phyloP scores from a whole-genome alignment of 2,797 vertebrate genomes.

The Labeo calbasu region DNA sequence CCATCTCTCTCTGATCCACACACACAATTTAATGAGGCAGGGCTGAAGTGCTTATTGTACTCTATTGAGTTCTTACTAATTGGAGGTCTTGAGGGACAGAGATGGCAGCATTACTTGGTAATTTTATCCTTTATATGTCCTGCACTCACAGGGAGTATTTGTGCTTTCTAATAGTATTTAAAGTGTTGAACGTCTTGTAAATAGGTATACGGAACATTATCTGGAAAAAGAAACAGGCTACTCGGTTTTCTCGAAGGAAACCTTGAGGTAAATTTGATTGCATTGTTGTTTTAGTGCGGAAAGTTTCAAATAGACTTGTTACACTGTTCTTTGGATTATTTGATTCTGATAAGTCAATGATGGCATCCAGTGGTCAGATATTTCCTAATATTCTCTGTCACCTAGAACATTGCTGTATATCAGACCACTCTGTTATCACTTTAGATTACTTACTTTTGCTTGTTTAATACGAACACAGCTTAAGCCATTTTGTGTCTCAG shows the following conservation, averaged over 20 bases:
- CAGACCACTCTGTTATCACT: not conserved
- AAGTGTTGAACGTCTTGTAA: not conserved
- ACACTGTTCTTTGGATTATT: not conserved
- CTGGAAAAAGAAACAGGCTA: not conserved
- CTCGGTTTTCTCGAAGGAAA: not conserved
- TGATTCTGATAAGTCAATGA: not conserved
- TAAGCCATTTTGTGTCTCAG: not conserved
- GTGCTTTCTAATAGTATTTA: slow-evolving; percentile 24
- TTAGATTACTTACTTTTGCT: not conserved
- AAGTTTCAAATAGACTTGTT: not conserved
- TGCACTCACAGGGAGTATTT: slow-evolving; percentile 35
- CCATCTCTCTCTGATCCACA: slow-evolving; percentile 32
- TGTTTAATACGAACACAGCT: not conserved
- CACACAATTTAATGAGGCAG: slow-evolving; percentile 49
- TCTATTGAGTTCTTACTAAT: slow-evolving; percentile 53
- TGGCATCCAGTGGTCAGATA: not conserved
- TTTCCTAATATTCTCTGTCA: not conserved
- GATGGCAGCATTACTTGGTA: slow-evolving; percentile 33
- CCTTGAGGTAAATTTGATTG: not conserved
- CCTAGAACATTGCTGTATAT: not conserved
- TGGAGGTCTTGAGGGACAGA: slow-evolving; percentile 45
- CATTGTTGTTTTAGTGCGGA: not conserved
- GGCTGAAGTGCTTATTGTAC: slow-evolving; percentile 52
- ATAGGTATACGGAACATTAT: not conserved
- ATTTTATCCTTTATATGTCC: slow-evolving; percentile 33